Base-by-base conservation (phyloP, 1,140 invertebrate genomes). In the Cataglyphis hispanica region DNA sequence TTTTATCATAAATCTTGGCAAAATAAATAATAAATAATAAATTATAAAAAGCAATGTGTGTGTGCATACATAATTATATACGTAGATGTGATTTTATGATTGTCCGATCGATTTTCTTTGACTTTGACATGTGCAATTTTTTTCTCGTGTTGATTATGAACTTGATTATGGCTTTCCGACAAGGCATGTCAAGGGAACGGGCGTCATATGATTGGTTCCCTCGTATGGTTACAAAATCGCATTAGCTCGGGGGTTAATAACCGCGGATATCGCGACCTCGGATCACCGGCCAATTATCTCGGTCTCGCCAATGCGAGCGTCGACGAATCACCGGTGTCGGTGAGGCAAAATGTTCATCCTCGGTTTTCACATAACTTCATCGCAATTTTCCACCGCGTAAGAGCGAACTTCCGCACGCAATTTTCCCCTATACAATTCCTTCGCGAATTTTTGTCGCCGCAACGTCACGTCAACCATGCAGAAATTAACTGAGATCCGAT, bases 201-300 rank as follows among this genome's bases (percentile, higher is more conserved):
- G 37, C 78, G 78, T 69, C 77, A 69, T 43, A 53, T 83, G 78
- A 83, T 83, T 83, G 78, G 77, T 40, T 70, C 77, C 25, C 78
- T 83, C 78, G 67, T 60, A 83, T 72, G 53, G 78, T 83, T 83
- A 72, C 78, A 40, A 83, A 83, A 83, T 83, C 78, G 78, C 78
- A 83, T 83, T 83, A 83, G 25, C 66, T 72, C 37, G 53, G 66
- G 66, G 78, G 78, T 83, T 83, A 83, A 83, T 83, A 83, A 83
- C 78, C 78, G 78, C 78, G 78, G 78, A 72, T 83, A 83, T 83
- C 78, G 78, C 78, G 78, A 67, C 50, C 78, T 72, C 78, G 78
- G 78, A 83, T 83, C 78, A 83, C 78, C 78, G 78, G 67, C 67
- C 78, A 83, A 83, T 83, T 83, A 83, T 83, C 78, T 27, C 53